Evolutionary conservation across 2,797 vertebrate species (phyloP).

Genomic region (Falco rusticolus): DNA sequence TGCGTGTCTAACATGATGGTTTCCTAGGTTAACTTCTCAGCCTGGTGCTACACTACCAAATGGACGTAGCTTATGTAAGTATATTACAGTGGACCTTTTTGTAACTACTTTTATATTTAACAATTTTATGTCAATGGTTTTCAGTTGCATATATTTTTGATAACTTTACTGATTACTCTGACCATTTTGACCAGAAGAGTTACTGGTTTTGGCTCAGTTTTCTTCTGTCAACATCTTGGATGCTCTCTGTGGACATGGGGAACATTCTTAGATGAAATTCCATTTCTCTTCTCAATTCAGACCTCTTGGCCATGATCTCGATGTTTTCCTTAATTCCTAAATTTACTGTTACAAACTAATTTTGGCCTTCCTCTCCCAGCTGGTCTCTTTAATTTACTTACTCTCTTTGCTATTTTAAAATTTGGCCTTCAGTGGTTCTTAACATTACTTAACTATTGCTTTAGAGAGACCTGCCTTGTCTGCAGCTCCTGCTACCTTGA

Average conservation of each 20-base stretch:
- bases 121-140: background rate
- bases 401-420: background rate
- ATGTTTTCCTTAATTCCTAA: conserved; percentile 30
- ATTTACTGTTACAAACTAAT: background rate
- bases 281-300: conserved; percentile 42
- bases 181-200: background rate
- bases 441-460: background rate
- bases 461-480: conserved; percentile 63
- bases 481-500: conserved; percentile 36
- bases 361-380: conserved; percentile 11
- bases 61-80: conserved; percentile 91
- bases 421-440: conserved; percentile 22
- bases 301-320: background rate
- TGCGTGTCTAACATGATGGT: conserved; percentile 60
- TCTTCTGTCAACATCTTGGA: background rate
- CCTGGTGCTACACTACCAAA: conserved; percentile 93
- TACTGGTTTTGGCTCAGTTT: background rate
- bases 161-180: background rate
- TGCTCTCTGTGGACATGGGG: background rate
- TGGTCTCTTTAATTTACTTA: conserved; percentile 29
- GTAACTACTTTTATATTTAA: background rate
- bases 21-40: conserved; percentile 88
- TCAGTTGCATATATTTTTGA: background rate
- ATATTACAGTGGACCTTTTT: background rate
- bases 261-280: conserved; percentile 18